Percentiles rank a stretch among this genome's conserved stretches.
These are phyloP conservation scores for Ginglymostoma cirratum DNA, from an alignment of 2,113 vertebrate genomes.

Conservation along the genomic window DNA sequence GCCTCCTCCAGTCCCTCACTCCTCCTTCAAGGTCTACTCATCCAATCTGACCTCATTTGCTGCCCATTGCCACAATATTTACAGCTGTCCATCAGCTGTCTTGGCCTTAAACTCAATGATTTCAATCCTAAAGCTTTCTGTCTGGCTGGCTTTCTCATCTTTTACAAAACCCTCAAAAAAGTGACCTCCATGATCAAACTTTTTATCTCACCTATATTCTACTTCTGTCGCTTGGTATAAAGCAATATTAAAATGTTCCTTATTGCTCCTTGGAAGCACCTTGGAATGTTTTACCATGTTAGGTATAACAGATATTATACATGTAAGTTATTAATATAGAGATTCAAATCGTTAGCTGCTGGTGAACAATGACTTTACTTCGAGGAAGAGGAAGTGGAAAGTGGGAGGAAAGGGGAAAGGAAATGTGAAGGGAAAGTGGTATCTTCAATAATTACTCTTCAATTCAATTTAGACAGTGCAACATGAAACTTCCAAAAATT, in stretches of 20 bases:
- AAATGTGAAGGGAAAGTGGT: background rate
- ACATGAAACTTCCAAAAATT: background rate
- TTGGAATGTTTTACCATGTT: background rate
- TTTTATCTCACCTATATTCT: background rate
- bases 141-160: background rate
- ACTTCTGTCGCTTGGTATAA: background rate
- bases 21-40: background rate
- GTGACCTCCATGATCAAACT: background rate
- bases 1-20: background rate
- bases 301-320: background rate
- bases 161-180: background rate
- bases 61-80: too few relatives aligned
- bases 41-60: background rate
- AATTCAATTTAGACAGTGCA: background rate
- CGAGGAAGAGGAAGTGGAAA: background rate
- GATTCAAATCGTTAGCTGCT: background rate
- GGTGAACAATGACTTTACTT: background rate
- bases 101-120: background rate
- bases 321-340: background rate
- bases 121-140: background rate
- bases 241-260: background rate
- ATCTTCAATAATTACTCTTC: background rate
- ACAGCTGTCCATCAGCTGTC: background rate
- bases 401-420: background rate
- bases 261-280: background rate